Percentiles rank a stretch among this genome's conserved stretches.
Evolutionary conservation across 1,140 invertebrate species (phyloP).

Genomic region (Orchesella cincta): DNA sequence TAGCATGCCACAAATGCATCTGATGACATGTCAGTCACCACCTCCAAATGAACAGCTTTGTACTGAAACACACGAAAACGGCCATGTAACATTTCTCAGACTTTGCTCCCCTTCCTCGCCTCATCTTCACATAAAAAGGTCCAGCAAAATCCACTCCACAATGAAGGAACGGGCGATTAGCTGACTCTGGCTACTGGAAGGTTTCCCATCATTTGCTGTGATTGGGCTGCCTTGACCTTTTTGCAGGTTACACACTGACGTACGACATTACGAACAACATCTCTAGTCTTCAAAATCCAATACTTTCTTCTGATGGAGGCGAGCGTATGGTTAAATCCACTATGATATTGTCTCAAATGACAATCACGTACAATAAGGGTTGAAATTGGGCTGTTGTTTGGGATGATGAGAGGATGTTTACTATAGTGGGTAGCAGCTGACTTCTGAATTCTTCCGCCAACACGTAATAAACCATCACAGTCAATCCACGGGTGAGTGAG

Average conservation of each 20-base stretch:
- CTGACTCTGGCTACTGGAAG: no score
- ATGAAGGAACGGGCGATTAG: neutral
- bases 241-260: no score
- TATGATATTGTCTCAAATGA: conserved; percentile 50
- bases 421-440: conserved; percentile 19
- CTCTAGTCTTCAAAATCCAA: no score
- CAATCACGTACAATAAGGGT: conserved; percentile 48
- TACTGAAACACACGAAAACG: neutral
- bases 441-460: conserved; percentile 45
- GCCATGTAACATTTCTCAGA: neutral
- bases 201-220: no score
- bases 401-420: neutral
- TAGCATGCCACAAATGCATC: neutral
- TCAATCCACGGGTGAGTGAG: conserved; percentile 37
- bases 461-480: conserved; percentile 40
- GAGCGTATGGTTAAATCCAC: conserved; percentile 48
- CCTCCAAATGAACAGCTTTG: neutral
- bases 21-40: neutral
- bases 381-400: conserved; percentile 43
- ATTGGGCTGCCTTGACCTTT: no score
- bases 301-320: conserved; percentile 39
- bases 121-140: neutral
- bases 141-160: neutral
- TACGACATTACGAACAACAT: no score
- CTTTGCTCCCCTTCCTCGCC: neutral